Percentiles rank a stretch among this genome's conserved stretches.
Conservation (phyloP, 1,140 invertebrate species). For the Aphelenchoides fujianensis region DNA sequence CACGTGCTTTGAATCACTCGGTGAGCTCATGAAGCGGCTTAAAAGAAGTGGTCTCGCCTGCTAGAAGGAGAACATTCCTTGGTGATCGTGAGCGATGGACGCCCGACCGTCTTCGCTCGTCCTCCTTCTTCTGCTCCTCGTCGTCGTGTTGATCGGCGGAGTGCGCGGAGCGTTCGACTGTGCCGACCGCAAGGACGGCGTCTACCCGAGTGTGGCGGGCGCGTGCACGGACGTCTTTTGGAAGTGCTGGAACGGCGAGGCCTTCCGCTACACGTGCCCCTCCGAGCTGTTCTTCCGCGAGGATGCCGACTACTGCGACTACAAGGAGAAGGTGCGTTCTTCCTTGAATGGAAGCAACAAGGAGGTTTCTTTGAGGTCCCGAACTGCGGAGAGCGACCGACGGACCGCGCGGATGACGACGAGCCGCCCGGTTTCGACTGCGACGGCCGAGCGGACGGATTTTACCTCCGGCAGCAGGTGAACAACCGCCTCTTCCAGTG, state of each 20-base stretch:
- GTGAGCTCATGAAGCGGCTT: too few relatives aligned
- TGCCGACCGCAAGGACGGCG: background rate
- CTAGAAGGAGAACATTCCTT: too few relatives aligned
- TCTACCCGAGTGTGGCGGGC: background rate
- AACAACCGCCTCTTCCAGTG: background rate
- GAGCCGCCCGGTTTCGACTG: background rate
- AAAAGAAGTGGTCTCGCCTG: too few relatives aligned
- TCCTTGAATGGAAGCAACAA: background rate
- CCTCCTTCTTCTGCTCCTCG: too few relatives aligned
- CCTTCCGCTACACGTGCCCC: conserved; percentile 7
- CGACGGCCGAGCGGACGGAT: background rate
- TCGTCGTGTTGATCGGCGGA: background rate
- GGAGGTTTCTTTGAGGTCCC: conserved; percentile 3
- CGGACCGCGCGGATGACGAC: background rate
- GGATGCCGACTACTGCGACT: conserved; percentile 11
- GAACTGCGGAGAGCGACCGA: background rate
- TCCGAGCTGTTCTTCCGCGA: background rate
- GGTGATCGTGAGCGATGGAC: too few relatives aligned
- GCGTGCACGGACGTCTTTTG: conserved; percentile 17
- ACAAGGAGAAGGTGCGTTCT: conserved; percentile 7
- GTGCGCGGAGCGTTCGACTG: background rate
- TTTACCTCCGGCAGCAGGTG: background rate
- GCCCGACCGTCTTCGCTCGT: too few relatives aligned
- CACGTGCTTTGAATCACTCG: too few relatives aligned
- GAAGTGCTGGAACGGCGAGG: background rate